Base-by-base conservation (phyloP, 2,888 invertebrate species). In the Aquatica leii region DNA sequence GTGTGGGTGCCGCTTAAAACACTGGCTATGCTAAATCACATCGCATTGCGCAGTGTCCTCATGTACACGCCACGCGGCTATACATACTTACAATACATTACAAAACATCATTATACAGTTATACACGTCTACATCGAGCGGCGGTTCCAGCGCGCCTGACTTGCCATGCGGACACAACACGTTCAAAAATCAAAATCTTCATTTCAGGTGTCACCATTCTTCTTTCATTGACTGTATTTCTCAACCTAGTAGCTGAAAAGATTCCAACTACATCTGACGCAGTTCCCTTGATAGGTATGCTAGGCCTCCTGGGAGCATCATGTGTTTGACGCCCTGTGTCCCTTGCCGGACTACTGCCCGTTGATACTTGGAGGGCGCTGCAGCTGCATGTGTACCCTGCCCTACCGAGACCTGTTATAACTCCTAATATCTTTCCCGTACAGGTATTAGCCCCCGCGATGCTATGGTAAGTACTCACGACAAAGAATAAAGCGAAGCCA, bases 211-310 rank as follows among this genome's bases (percentile, higher is more conserved):
- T 96, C 86, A 95, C 95, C 84, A 95, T 95, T 84, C 91, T 95
- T 84, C 91, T 97, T 84, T 97, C 97, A 84, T 90, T 97, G 88
- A 97, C 95, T 86, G 96, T 97, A 84, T 97, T 97, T 89, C 91
- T 96, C 86, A 94, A 96, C 87, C 92, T 97, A 88, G 95, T 97
- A 82, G 95, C 95, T 76, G 96, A 97, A 90, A 95, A 95, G 85
- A 93, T 97, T 90, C 96, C 95, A 83, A 90, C 90, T 74, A 89
- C 91, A 78, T 91, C 91, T 83, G 91, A 91, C 83, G 91, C 91
- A 83, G 90, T 91, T 83, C 91, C 91, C 82, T 86, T 91, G 82
- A 90, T 91, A 90, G 91, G 91, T 91, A 88, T 79, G 80, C 77
- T 77, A 77, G 77, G 74, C 75, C 73, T 72, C 69, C 77, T 76